Conservation (phyloP, 2,797 vertebrate genomes). For the Cephalopachus bancanus region DNA sequence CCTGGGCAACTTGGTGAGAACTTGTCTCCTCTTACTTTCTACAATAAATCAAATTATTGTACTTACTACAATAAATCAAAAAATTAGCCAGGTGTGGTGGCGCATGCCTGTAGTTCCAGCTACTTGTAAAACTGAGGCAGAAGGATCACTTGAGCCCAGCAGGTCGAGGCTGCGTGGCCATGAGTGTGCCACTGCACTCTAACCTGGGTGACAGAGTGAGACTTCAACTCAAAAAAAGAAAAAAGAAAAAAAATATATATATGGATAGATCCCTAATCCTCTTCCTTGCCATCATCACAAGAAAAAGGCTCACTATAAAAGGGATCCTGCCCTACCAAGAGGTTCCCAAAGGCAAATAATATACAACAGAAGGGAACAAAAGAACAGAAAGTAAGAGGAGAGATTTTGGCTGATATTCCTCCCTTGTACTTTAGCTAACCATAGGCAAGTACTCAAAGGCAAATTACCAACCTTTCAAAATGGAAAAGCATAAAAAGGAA, state of each 20-base stretch:
- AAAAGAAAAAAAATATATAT: not conserved
- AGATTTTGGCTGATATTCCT: not conserved
- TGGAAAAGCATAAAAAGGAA: constrained; percentile 29
- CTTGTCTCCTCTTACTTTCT: no score
- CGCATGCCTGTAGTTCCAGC: no score
- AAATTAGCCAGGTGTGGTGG: no score
- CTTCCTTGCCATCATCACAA: constrained; percentile 5
- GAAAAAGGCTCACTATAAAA: constrained; percentile 30
- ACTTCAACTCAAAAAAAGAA: no score
- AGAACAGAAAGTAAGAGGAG: not conserved
- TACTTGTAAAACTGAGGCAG: no score
- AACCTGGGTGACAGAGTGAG: no score
- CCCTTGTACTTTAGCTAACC: constrained; percentile 57
- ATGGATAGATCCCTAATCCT: not conserved
- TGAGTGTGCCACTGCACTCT: no score
- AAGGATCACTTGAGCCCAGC: no score
- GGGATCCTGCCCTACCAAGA: not conserved
- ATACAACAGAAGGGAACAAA: constrained; percentile 12
- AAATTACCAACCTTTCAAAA: constrained; percentile 60
- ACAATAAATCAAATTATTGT: no score
- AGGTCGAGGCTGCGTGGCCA: no score
- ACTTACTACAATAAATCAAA: no score
- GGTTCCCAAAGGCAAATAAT: not conserved
- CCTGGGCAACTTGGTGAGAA: no score
- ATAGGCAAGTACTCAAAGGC: constrained; percentile 19